Evolutionary conservation across 1,140 invertebrate species (phyloP), one percentile per base, ranked within the genome.

Genomic region (Chelonus insularis): DNA sequence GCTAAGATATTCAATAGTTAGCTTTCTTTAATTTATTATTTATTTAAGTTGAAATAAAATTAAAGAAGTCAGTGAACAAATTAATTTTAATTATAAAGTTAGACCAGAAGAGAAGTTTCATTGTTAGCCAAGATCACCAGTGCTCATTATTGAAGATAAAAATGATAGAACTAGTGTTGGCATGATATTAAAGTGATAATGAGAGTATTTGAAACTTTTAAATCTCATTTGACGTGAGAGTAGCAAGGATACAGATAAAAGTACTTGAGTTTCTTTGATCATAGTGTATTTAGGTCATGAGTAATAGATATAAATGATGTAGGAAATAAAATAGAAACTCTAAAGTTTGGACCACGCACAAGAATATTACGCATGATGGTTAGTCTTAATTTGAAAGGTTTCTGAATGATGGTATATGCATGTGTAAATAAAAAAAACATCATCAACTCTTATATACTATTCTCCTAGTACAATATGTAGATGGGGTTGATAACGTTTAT

Each of bases 401-500:
- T 7, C 8, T 11, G n/a, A 39, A 39, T 39, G n/a, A 39, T 9
- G 16, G 25, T 29, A 18, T 39, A 14, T 39, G 36, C n/a, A n/a
- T 16, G 16, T 43, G 14, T 7, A 16, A 9, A 9, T 43, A 14
- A 16, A 43, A 43, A 43, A 39, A 39, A n/a, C 6, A 43, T 43
- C 14, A 6, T 8, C 1, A 16, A 43, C 4, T 16, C 16, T 14
- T 9, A 55, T 16, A 36, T 62, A 61, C 51, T 51, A 51, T 55
- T 57, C 57, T 58, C 14, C 51, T 47, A 54, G 57, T 56, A 45
- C 54, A 62, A 70, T 75, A 75, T 75, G 72, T 71, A 74, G 72
- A 77, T 74, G 63, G 67, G 72, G 68, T 70, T 74, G 75, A 75
- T 76, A 73, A 65, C 74, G 69, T 77, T 76, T 76, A 76, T 74